These are phyloP conservation scores for Pyrochroa serraticornis DNA, from an alignment of 2,888 invertebrate species.

Conservation along the genomic window DNA sequence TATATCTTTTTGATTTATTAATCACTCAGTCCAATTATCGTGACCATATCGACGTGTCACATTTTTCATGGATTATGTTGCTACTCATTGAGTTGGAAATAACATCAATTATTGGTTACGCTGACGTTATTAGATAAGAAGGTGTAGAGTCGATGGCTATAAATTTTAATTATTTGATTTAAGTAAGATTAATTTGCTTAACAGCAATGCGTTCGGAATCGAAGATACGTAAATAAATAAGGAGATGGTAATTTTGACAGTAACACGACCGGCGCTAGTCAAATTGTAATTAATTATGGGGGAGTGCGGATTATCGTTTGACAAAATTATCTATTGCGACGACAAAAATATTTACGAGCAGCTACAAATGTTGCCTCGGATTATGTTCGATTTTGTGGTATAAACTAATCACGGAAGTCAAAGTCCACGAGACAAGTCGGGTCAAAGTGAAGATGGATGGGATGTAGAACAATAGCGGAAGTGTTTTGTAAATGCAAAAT, in stretches of 20 bases:
- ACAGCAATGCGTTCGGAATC: slow-evolving; percentile 14
- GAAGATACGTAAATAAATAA: slow-evolving; percentile 20
- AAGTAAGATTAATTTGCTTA: slow-evolving; percentile 34
- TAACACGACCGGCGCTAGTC: slow-evolving; percentile 3
- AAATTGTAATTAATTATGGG: slow-evolving; percentile 20
- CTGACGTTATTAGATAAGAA: slow-evolving; percentile 27
- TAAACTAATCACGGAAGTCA: too few species aligned
- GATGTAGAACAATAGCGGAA: too few species aligned
- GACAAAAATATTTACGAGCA: background rate
- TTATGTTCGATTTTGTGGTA: too few species aligned
- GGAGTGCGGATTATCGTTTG: too few species aligned
- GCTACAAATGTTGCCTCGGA: too few species aligned
- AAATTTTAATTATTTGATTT: slow-evolving; percentile 35
- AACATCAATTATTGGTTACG: slow-evolving; percentile 30
- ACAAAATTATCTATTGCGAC: background rate
- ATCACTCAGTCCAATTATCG: slow-evolving; percentile 21
- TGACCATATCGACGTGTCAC: slow-evolving; percentile 31
- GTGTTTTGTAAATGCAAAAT: too few species aligned
- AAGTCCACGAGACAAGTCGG: too few species aligned
- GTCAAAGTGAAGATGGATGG: too few species aligned
- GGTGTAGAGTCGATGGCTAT: slow-evolving; percentile 29
- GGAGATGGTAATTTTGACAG: slow-evolving; percentile 22
- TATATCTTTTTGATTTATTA: slow-evolving; percentile 21
- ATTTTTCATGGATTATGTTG: slow-evolving; percentile 27
- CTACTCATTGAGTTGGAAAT: slow-evolving; percentile 14